Evolutionary conservation across 2,888 invertebrate genomes (phyloP), one percentile per base, ranked within the genome.

Genomic region (Drosophila koepferae): DNA sequence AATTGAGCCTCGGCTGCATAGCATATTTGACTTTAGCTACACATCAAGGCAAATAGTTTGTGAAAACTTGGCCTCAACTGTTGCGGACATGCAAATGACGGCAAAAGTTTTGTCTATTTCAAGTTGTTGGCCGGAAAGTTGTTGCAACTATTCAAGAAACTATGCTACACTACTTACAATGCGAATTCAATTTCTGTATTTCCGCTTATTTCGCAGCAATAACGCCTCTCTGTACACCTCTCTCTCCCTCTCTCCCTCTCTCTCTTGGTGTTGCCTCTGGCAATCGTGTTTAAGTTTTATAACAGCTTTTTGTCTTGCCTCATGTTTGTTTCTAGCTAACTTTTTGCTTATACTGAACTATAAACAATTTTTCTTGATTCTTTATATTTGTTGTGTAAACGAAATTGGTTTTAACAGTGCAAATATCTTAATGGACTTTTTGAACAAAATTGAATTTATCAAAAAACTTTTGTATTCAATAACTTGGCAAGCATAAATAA

Each of bases 81-180:
- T 77, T 86, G 89, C 89, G 73, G 84, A 81, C 84, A 85, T 89
- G 87, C 81, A 79, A 89, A 79, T 74, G 74, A 68, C 80, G 82
- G 46, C 23, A 62, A 85, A 72, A 70, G 69, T 81, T 72, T 77
- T 71, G 68, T 51, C 68, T 70, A 46, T 65, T 63, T 66, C 44
- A 38, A 70, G 79, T 61, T 38, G 20, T n/a, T 28, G 40, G 20
- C 59, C 54, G 54, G 71, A 73, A 80, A 77, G 74, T 77, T 84
- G 79, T 65, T 76, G 76, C 74, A 84, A 73, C 79, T 58, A 44
- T 89, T 74, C 70, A 68, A 70, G 77, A 72, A 74, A 81, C 81
- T 80, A 81, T 82, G 82, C 77, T 72, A 72, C 75, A 80, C 77
- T 72, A 74, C 75, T 69, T 75, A 86, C 87, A 87, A 81, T 73